Evolutionary conservation across 2,113 vertebrate genomes (phyloP).

Genomic region (Syrmaticus mikado): DNA sequence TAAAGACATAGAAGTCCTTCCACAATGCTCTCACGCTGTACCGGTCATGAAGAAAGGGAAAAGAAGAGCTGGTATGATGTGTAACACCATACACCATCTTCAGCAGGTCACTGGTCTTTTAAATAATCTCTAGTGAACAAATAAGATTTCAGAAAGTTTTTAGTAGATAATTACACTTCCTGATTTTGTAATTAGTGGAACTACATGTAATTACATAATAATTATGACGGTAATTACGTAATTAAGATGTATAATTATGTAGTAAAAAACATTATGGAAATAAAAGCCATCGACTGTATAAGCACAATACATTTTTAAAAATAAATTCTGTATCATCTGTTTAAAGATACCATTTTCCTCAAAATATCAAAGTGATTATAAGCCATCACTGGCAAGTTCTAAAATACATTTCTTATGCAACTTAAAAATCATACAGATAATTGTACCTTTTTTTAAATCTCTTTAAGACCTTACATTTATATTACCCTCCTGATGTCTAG

Average conservation of each 20-base stretch:
- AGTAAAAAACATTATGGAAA: conserved; percentile 90
- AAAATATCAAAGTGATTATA: conserved; percentile 82
- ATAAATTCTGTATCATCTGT: conserved; percentile 81
- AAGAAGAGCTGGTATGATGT: background rate
- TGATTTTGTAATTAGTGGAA: conserved; percentile 89
- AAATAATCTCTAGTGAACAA: conserved; percentile 83
- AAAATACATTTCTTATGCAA: conserved; percentile 74
- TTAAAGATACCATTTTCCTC: conserved; percentile 82
- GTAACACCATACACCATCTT: conserved; percentile 22
- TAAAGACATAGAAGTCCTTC: background rate
- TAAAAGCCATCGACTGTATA: conserved; percentile 86
- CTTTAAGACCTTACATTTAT: conserved; percentile 33
- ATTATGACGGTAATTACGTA: conserved; percentile 88
- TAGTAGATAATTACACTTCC: conserved; percentile 88
- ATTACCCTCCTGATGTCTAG: conserved; percentile 17
- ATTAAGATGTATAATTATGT: conserved; percentile 90
- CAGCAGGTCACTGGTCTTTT: conserved; percentile 82
- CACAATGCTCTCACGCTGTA: background rate
- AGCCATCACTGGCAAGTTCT: conserved; percentile 77
- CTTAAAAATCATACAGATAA: conserved; percentile 70
- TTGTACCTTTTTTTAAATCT: conserved; percentile 53
- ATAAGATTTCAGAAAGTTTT: conserved; percentile 86
- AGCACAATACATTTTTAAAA: conserved; percentile 87
- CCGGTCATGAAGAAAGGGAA: background rate
- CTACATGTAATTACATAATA: conserved; percentile 89